Evolutionary conservation across 2,797 vertebrate genomes (phyloP), one percentile per base, ranked within the genome.

Genomic region (Mastacembelus armatus): DNA sequence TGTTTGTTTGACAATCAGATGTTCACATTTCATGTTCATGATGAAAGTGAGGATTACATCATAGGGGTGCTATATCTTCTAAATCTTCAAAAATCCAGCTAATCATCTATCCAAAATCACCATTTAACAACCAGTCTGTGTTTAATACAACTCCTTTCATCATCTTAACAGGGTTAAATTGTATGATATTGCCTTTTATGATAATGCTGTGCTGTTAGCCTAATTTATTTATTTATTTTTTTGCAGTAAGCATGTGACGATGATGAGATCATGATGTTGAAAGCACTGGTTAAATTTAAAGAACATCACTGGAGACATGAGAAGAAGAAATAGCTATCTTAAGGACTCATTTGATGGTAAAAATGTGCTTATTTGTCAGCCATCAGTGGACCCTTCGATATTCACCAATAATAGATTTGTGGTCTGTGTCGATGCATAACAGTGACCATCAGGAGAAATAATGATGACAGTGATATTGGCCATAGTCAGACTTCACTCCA

Each of bases 111-210:
- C 18, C 11, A 16, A 26, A 66, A 29, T 35, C 39, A 22, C 26
- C n/a, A n/a, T 59, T 19, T 15, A 18, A 43, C 32, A 61, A 33
- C 48, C 16, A 57, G 32, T 61, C 19, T 75, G 35, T 63, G 32
- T 77, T 27, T 50, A 36, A 43, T 35, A 44, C 47, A 32, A 10
- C 43, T 61, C 30, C 35, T 10, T 66, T 54, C 68, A 39, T 76
- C 48, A 55, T 63, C 33, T 7, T 29, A 78, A 86, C 80, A 84
- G 71, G 83, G 82, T 87, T 76, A 10, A 60, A 63, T 47, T 83
- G 70, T 80, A 59, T 48, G 22, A 60, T 74, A 58, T 56, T 77
- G 18, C 75, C 68, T 36, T 74, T 56, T 78, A 8, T 66, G 30
- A 79, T 56, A 57, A 58, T 51, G 24, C 36, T 59, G 62, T 76